Conservation (phyloP, 2,888 invertebrate genomes). For the Aelia acuminata region DNA sequence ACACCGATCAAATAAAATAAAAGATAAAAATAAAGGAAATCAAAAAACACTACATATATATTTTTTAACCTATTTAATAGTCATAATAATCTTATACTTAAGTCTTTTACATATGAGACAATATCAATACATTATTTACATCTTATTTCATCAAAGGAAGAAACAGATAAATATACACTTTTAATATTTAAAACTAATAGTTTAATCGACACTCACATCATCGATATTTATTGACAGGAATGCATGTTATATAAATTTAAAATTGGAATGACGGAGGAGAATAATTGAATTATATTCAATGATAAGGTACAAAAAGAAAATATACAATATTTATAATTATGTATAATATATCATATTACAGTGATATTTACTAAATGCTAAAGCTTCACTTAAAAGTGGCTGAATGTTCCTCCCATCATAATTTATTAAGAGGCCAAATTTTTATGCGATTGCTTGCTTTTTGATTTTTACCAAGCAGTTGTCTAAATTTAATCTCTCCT, state of each 20-base stretch:
- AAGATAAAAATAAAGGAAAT: background rate
- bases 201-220: constrained; percentile 42
- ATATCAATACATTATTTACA: constrained; percentile 54
- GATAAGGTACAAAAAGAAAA: constrained; percentile 16
- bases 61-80: constrained; percentile 52
- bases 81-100: constrained; percentile 55
- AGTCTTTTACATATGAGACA: constrained; percentile 59
- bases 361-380: constrained; percentile 23
- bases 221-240: constrained; percentile 51
- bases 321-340: constrained; percentile 28
- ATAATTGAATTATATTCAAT: constrained; percentile 22
- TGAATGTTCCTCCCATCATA: constrained; percentile 43
- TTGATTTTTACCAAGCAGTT: background rate
- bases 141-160: constrained; percentile 52
- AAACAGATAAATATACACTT: constrained; percentile 56
- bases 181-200: constrained; percentile 36
- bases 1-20: no score
- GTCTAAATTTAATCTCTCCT: background rate
- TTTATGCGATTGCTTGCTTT: background rate
- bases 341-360: constrained; percentile 21
- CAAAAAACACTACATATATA: background rate
- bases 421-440: background rate
- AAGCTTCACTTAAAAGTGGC: constrained; percentile 11
- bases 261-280: constrained; percentile 40
- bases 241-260: constrained; percentile 44